Conservation (phyloP, 2,113 vertebrate genomes). For the Takifugu bimaculatus region DNA sequence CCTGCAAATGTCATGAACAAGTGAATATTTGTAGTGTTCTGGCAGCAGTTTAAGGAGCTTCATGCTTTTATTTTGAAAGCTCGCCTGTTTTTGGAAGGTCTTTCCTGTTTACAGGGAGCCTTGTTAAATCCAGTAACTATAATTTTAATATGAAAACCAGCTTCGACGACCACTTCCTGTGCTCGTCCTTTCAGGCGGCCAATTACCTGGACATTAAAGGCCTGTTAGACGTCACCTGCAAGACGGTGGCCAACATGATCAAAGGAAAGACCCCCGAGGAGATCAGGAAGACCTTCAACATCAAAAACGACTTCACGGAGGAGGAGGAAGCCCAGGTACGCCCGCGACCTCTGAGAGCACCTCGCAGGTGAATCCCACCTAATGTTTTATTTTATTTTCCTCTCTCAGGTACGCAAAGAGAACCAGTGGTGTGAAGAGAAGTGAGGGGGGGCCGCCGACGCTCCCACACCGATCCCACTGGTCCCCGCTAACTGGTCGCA, state of each 20-base stretch:
- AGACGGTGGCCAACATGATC: constrained; percentile 99
- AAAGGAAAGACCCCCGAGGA: constrained; percentile 99
- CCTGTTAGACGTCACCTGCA: constrained; percentile 97
- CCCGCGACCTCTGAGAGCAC: background rate
- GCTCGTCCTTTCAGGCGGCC: constrained; percentile 80
- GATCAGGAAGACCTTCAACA: constrained; percentile 99
- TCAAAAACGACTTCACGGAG: constrained; percentile 99
- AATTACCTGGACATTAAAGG: constrained; percentile 99
- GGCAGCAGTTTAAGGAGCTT: too few relatives aligned
- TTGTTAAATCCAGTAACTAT: too few relatives aligned
- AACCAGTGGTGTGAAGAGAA: constrained; percentile 99
- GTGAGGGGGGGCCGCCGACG: constrained; percentile 79
- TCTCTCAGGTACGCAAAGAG: constrained; percentile 95
- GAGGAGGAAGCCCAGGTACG: constrained; percentile 98
- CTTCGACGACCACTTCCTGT: too few relatives aligned
- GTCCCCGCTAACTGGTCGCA: constrained; percentile 90
- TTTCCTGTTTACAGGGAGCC: too few relatives aligned
- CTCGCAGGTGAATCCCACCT: too few relatives aligned
- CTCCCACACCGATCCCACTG: constrained; percentile 84
- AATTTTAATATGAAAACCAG: too few relatives aligned
- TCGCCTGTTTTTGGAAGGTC: too few relatives aligned
- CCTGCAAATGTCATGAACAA: too few relatives aligned
- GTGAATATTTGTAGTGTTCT: too few relatives aligned
- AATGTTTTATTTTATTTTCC: background rate
- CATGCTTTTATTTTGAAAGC: too few relatives aligned